Base-by-base conservation (phyloP, 30 jellyfish, hydroid and myxozoan species). In the Catostylus mosaicus region DNA sequence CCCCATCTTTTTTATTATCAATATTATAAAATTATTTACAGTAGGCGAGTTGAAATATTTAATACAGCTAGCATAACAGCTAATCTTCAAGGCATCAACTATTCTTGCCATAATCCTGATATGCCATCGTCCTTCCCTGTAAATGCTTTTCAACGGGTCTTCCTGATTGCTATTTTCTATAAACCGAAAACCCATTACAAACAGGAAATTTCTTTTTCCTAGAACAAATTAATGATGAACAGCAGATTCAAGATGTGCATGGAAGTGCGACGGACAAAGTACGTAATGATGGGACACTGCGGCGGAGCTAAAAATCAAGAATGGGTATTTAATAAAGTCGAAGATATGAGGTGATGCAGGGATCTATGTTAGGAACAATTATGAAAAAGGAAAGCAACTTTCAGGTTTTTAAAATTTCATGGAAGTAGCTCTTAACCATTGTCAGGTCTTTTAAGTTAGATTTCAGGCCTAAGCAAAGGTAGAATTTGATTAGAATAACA, bases 311-410 rank as follows among this genome's bases (percentile, higher is more conserved):
- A 93, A 50, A 70, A 38, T 20, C 98, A 93, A 75, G 83, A 93
- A 64, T 93, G 98, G 98, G 68, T 73, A 50, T 93, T 87, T 48
- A 87, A 88, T 38, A 93, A 93, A 88, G 93, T 93, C 30, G 98
- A 93, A 33, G 98, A 93, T 82, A 81, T 93, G 97, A 84, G 88
- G 88, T 84, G 78, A 84, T 73, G 69, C 40, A 51, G 31, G 61
- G 0, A 8, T 68, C 37, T 4, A 3, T 7, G 0, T 32, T 68
- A 68, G 80, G 45, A 33, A 68, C 71, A 59, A 12, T 59, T 59
- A 59, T 59, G 0, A 1, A 59, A 59, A 0, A 4, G 10, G 38
- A 12, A n/a, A 23, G 71, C 0, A 9, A 24, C 38, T 11, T 1
- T 22, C 11, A 59, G 32, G 24, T 9, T 10, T 52, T 9, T 26